A percentile compares a stretch with the other conserved stretches of the same genome.
Conservation (phyloP, 2,888 invertebrate species). For the Cacoxenus indagator region DNA sequence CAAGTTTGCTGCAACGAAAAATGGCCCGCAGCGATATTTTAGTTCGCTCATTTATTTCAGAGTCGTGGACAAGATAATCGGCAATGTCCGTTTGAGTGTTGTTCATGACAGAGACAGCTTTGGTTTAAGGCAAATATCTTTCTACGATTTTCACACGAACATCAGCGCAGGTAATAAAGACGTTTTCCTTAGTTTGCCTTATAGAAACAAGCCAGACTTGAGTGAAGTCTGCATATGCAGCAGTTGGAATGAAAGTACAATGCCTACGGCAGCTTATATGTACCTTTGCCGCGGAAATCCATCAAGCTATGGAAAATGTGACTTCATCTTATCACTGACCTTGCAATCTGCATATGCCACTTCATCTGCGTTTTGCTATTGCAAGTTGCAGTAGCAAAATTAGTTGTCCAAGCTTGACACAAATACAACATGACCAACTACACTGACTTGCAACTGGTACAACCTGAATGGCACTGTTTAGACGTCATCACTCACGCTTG, state of each 20-base stretch:
- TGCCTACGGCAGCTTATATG: background rate
- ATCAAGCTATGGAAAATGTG: background rate
- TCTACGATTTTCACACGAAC: constrained; percentile 64
- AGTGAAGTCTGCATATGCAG: too few relatives aligned
- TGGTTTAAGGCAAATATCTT: constrained; percentile 37
- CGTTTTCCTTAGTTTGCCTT: constrained; percentile 37
- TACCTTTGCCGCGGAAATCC: background rate
- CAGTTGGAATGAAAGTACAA: background rate
- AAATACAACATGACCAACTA: constrained; percentile 4
- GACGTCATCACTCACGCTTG: constrained; percentile 4
- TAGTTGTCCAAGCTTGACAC: constrained; percentile 5
- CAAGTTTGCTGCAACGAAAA: constrained; percentile 2
- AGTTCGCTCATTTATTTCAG: constrained; percentile 64
- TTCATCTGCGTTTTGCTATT: too few relatives aligned
- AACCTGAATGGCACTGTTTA: constrained; percentile 9
- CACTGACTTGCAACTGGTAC: constrained; percentile 28
- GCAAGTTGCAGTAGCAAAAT: constrained; percentile 9
- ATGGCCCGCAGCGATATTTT: constrained; percentile 42
- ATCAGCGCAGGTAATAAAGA: constrained; percentile 42
- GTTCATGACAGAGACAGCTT: background rate
- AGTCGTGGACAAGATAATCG: constrained; percentile 63
- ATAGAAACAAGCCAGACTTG: constrained; percentile 50
- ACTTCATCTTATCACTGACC: background rate
- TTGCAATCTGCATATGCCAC: background rate
- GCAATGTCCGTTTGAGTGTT: constrained; percentile 56